Percentiles rank a stretch among this genome's conserved stretches.
Conservation (phyloP, 2,888 invertebrate genomes). For the Tetranychus truncatus region DNA sequence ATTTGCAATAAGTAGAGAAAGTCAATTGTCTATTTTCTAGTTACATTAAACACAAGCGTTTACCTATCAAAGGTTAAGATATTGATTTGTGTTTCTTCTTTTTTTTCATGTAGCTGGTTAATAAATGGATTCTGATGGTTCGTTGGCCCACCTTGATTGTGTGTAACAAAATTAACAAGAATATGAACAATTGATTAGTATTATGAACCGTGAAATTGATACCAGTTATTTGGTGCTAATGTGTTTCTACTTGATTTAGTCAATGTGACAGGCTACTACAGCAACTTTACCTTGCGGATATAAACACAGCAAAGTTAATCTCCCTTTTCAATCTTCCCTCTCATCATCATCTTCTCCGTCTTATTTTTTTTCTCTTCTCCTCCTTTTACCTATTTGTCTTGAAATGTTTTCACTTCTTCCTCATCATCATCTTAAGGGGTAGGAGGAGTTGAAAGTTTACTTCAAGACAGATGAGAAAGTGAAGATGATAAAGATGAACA, state of each 20-base stretch:
- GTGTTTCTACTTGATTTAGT: conserved; percentile 2
- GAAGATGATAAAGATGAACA: neutral
- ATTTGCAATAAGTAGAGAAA: too few species aligned
- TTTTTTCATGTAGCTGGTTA: too few species aligned
- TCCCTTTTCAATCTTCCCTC: neutral
- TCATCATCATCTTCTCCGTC: neutral
- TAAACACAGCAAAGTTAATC: neutral
- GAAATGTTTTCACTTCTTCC: neutral
- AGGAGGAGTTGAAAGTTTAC: neutral
- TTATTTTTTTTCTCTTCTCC: neutral
- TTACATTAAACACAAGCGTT: too few species aligned
- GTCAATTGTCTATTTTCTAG: too few species aligned
- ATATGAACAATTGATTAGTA: neutral
- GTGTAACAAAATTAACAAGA: neutral
- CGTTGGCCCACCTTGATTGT: too few species aligned
- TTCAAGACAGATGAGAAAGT: neutral
- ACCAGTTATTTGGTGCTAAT: conserved; percentile 1
- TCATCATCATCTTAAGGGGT: too few species aligned
- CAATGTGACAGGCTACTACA: conserved; percentile 1
- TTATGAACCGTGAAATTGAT: neutral
- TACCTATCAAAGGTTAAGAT: too few species aligned
- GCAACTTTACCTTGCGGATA: neutral
- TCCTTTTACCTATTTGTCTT: neutral
- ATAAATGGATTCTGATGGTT: too few species aligned
- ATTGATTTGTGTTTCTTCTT: too few species aligned